phyloP scores from a whole-genome alignment of 2,797 vertebrate genomes.

The Bradypodion pumilum region DNA sequence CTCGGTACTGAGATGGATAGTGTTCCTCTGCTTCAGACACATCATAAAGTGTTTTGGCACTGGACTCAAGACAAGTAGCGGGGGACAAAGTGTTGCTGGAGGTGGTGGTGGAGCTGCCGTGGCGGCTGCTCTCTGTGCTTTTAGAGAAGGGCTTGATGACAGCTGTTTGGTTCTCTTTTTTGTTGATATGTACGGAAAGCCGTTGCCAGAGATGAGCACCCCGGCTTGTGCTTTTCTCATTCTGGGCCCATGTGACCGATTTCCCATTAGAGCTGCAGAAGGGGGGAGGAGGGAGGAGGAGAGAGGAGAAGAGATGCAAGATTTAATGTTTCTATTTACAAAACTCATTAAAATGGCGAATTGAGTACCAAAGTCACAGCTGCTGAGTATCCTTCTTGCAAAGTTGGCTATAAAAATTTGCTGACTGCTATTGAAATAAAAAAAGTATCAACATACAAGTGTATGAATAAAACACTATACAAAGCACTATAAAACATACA shows the following conservation, averaged over 20 bases:
- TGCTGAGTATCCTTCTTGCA: neutral
- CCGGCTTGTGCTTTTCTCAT: slow-evolving; percentile 86
- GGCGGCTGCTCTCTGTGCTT: slow-evolving; percentile 83
- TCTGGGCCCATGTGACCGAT: slow-evolving; percentile 96
- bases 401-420: neutral
- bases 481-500: neutral
- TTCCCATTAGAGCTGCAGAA: slow-evolving; percentile 92
- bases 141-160: slow-evolving; percentile 98
- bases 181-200: slow-evolving; percentile 95
- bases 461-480: neutral
- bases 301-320: neutral
- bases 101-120: slow-evolving; percentile 32
- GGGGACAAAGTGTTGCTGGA: slow-evolving; percentile 72
- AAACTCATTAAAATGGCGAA: no score
- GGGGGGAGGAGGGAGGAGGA: neutral
- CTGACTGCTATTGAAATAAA: neutral
- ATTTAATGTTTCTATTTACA: neutral
- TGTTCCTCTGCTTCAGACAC: slow-evolving; percentile 88
- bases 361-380: no score
- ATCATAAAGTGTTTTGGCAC: slow-evolving; percentile 87
- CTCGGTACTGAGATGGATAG: slow-evolving; percentile 82
- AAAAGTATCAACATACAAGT: neutral
- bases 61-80: slow-evolving; percentile 75
- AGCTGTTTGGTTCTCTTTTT: slow-evolving; percentile 95
- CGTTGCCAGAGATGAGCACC: slow-evolving; percentile 97